phyloP scores from a whole-genome alignment of 2,113 vertebrate species.

The Lepus americanus region DNA sequence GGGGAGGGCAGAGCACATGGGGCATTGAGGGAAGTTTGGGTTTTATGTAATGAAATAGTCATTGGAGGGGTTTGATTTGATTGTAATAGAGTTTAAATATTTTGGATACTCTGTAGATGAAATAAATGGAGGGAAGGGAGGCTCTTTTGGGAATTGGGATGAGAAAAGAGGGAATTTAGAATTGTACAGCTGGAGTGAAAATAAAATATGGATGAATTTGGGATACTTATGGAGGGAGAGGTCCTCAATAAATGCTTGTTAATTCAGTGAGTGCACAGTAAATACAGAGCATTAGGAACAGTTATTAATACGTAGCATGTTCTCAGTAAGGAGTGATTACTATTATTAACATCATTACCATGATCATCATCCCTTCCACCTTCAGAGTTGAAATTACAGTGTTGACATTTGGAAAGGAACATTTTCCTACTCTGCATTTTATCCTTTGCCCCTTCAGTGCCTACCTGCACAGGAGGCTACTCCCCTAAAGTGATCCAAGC shows the following conservation, averaged over 20 bases:
- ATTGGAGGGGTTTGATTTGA: neutral
- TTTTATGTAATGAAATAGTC: conserved; percentile 8
- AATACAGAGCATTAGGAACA: neutral
- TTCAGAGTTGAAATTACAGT: neutral
- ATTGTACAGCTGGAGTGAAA: neutral
- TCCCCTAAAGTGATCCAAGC: neutral
- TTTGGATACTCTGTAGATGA: neutral
- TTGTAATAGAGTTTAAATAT: neutral
- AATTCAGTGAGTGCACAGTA: neutral
- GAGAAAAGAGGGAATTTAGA: neutral
- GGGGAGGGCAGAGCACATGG: neutral
- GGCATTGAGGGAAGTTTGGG: neutral
- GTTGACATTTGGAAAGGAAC: neutral
- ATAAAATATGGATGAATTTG: neutral
- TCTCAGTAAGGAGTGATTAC: neutral
- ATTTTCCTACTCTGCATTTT: neutral
- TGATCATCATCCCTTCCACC: neutral
- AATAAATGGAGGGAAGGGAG: neutral
- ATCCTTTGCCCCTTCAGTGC: neutral
- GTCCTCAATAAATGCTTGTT: neutral
- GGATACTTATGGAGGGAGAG: neutral
- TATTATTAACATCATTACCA: neutral
- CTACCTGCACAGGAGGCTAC: neutral
- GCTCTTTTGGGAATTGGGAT: neutral
- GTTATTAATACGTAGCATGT: neutral